Evolutionary conservation across 2,888 invertebrate species (phyloP), one percentile per base, ranked within the genome.

Genomic region (Lathronympha strigana): DNA sequence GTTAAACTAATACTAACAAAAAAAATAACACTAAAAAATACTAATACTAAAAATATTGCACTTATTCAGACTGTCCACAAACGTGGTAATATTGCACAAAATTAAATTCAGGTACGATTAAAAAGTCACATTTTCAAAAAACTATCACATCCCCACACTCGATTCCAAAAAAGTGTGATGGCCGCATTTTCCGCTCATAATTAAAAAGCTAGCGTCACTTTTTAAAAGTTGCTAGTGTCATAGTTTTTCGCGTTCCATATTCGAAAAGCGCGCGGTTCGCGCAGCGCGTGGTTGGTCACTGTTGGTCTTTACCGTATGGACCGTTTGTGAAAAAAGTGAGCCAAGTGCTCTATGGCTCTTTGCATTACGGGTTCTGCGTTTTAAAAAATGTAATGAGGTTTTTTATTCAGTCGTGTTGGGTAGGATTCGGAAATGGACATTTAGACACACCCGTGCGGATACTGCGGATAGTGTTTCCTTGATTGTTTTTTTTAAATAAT

Each of bases 21-120:
- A 50, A 74, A 72, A 78, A 76, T 78, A n/a, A n/a, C n/a, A n/a
- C n/a, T n/a, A n/a, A n/a, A n/a, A 72, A 72, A 33, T 72, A 72
- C 69, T 72, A 76, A 73, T 54, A 68, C 63, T n/a, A 67, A 71
- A 72, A 73, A 77, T 87, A 88, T 91, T 91, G 91, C 91, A 92
- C 91, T 72, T 66, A 76, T 76, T 86, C 86, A 86, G 90, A 89
- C 90, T 86, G 83, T 80, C 88, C 89, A 89, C 88, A 68, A 28
- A 67, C 66, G 73, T 80, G 80, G 87, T 80, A 76, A 76, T 90
- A 90, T 90, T 90, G 90, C 90, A 90, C 90, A 76, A 72, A 21
- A 58, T 47, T 61, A 31, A 58, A 55, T 66, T 67, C 75, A 75
- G 75, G 75, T 75, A 75, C 75, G 25, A 47, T 62, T 61, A 40